These are phyloP conservation scores for Acanthococcus lagerstroemiae DNA, from an alignment of 2,888 invertebrate genomes.

Conservation along the genomic window DNA sequence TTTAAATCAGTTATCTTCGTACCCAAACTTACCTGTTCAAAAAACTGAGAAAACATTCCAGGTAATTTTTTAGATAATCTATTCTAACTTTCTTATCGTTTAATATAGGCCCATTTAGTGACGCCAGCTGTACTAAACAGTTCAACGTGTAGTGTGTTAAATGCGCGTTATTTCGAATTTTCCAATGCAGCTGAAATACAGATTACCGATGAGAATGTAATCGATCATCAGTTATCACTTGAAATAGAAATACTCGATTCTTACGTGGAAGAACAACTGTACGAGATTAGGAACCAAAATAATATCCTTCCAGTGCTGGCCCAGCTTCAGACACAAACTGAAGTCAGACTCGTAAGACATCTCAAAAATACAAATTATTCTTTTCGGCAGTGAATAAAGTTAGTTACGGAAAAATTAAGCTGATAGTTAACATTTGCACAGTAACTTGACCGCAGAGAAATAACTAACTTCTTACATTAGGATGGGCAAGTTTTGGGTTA, in stretches of 20 bases:
- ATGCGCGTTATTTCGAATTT: conserved; percentile 63
- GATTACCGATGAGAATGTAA: too few species aligned
- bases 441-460: too few species aligned
- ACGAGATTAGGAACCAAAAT: conserved; percentile 63
- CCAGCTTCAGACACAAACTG: conserved; percentile 48
- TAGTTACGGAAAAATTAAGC: conserved; percentile 40
- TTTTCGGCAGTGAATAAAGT: conserved; percentile 48
- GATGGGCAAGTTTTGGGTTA: too few species aligned
- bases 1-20: too few species aligned
- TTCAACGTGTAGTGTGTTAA: conserved; percentile 67
- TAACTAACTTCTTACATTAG: too few species aligned
- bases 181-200: conserved; percentile 54
- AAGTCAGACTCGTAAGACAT: conserved; percentile 58
- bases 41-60: conserved; percentile 52
- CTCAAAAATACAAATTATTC: conserved; percentile 61
- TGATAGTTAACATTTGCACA: neutral
- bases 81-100: conserved; percentile 43
- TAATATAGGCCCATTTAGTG: conserved; percentile 53
- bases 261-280: conserved; percentile 64
- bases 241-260: too few species aligned
- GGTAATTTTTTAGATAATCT: conserved; percentile 51
- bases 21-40: conserved; percentile 47
- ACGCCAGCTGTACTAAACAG: conserved; percentile 71
- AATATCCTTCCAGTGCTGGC: conserved; percentile 61
- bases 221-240: too few species aligned